Conservation (phyloP, 2,888 invertebrate genomes). For the Drepana falcataria region DNA sequence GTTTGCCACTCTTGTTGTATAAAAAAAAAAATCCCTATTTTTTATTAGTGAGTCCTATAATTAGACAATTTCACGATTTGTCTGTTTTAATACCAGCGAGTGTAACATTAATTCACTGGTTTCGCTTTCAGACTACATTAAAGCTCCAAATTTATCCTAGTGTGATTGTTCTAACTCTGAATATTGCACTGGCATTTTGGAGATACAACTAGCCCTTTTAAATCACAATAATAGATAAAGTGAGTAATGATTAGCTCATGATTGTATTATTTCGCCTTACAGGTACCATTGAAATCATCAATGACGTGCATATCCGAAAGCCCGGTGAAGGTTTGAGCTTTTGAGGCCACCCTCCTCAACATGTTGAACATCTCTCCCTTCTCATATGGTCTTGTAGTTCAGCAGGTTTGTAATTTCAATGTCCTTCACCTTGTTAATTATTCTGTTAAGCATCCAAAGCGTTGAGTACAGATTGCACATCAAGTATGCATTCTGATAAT, state of each 20-base stretch:
- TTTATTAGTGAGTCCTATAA: too few relatives aligned
- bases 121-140: conserved; percentile 63
- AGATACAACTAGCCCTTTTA: conserved; percentile 30
- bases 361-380: conserved; percentile 99
- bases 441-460: conserved; percentile 44
- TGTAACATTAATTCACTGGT: conserved; percentile 33
- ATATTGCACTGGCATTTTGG: conserved; percentile 62
- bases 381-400: conserved; percentile 97
- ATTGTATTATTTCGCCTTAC: conserved; percentile 2
- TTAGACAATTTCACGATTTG: too few relatives aligned
- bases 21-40: too few relatives aligned
- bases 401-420: conserved; percentile 83
- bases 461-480: conserved; percentile 69
- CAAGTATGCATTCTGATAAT: conserved; percentile 59
- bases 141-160: conserved; percentile 63
- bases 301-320: conserved; percentile 93
- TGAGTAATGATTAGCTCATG: background rate
- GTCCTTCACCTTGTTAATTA: background rate
- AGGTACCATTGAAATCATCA: conserved; percentile 99
- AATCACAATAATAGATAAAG: background rate
- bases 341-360: conserved; percentile 98
- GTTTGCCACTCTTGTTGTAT: too few relatives aligned
- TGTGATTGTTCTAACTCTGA: conserved; percentile 34
- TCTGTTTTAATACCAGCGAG: conserved; percentile 53
- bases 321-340: conserved; percentile 99